Conservation (phyloP, 2,888 invertebrate species). For the Acanthosepion esculentum region DNA sequence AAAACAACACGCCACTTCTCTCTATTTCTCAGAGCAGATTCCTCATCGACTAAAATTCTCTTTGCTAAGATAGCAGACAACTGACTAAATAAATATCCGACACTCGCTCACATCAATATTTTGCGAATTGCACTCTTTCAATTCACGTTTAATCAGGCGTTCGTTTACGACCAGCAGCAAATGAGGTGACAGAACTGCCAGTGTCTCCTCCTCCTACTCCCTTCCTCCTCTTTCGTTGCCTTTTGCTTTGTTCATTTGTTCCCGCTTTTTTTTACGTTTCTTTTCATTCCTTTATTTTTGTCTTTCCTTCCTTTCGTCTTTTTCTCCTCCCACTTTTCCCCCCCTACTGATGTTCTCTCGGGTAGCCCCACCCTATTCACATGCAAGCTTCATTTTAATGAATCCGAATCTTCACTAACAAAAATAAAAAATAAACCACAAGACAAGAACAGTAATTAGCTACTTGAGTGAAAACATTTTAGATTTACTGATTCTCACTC, state of each 20-base stretch:
- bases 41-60: not conserved
- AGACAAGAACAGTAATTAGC: no score
- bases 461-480: no score
- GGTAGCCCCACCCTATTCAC: no score
- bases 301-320: not conserved
- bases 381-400: no score
- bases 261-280: not conserved
- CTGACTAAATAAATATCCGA: not conserved
- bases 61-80: not conserved
- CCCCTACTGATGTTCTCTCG: no score
- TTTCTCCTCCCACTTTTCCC: not conserved
- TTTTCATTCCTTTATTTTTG: not conserved
- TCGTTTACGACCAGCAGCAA: not conserved
- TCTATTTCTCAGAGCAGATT: not conserved
- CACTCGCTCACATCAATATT: not conserved
- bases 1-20: no score
- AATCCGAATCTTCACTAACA: no score
- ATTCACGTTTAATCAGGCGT: conserved; percentile 33
- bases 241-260: not conserved
- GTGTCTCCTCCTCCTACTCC: not conserved
- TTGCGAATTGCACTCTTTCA: not conserved
- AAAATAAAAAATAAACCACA: no score
- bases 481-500: no score
- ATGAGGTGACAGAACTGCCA: not conserved
- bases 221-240: not conserved